Evolutionary conservation across 2,113 vertebrate species (phyloP), one percentile per base, ranked within the genome.

Genomic region (Leucosticte australis): DNA sequence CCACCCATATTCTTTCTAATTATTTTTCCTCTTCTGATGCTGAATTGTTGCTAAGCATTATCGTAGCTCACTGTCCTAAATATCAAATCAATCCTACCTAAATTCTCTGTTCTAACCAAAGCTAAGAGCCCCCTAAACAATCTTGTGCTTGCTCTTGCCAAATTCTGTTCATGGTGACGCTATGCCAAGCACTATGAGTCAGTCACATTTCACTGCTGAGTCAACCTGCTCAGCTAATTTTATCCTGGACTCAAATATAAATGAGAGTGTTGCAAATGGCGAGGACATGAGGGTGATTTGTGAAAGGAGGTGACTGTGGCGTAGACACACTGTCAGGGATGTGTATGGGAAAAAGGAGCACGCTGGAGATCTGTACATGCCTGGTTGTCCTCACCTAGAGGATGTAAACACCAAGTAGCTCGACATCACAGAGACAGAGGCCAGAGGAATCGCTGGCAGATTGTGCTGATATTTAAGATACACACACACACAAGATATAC

Each of bases 351-450:
- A 47, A 74, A 65, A 67, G 74, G 30, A 92, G 23, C 74, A 30
- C 0, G 0, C 2, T 26, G 9, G 47, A 41, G 47, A 65, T 30
- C 8, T 35, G 33, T 39, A 22, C 3, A 2, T 64, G 31, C 53
- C 53, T 15, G 7, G 8, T 1, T 87, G 69, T 50, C 42, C 83
- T 63, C 59, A 77, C 50, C 49, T 73, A 21, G 22, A 23, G 27
- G 14, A 42, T 23, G 23, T 30, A 55, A 83, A 77, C 42, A 46
- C 28, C 80, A 57, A 65, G 37, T 28, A 24, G n/a, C 63, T 46
- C 4, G 1, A 15, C 12, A 21, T 73, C 60, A 57, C 39, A 41
- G n/a, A 59, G 6, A 13, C 3, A 6, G n/a, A 53, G 33, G 55
- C 26, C 46, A 31, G 37, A 31, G 35, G 60, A 78, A 55, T 35